Evolutionary conservation across 1,140 invertebrate species (phyloP), one percentile per base, ranked within the genome.

Genomic region (Orussus abietinus): DNA sequence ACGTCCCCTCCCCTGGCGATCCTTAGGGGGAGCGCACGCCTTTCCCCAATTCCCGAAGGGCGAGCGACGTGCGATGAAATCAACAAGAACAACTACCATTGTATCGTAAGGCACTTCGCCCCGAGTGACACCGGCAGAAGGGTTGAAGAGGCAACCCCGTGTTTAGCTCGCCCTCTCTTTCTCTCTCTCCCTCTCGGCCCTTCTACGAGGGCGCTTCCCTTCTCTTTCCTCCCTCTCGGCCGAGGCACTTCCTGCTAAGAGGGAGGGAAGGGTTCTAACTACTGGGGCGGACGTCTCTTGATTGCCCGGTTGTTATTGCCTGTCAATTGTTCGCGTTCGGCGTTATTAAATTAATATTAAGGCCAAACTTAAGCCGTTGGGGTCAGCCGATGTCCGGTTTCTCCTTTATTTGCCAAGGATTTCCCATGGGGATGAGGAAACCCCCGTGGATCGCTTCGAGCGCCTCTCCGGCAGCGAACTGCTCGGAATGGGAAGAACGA

Each of bases 261-360:
- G 38, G 17, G 25, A 25, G 42, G 15, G 30, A 57, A 61, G 60
- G 60, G 64, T 59, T 58, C 40, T 50, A 57, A 57, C 47, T 51
- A 50, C 32, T 37, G 25, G 45, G 51, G 34, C 45, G 49, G 34
- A 51, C 54, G 51, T 53, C 54, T 56, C 55, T 59, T 62, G 64
- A 70, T 70, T 66, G 64, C 57, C 53, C 42, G 53, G 38, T 54
- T 62, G 61, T 72, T 71, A 71, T 73, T 71, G 67, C 64, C 67
- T 69, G 70, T 72, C 69, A 65, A 71, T 72, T 69, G 67, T 64
- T 67, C 61, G 32, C 51, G 52, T 62, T 57, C 26, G 47, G 31
- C 52, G 59, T 72, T 73, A 73, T 72, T 73, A 71, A 69, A 69
- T 72, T 73, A 72, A 71, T 72, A 71, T 70, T 54, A 62, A 18